phyloP scores from a whole-genome alignment of 2,888 invertebrate species.

The Orthosia incerta region DNA sequence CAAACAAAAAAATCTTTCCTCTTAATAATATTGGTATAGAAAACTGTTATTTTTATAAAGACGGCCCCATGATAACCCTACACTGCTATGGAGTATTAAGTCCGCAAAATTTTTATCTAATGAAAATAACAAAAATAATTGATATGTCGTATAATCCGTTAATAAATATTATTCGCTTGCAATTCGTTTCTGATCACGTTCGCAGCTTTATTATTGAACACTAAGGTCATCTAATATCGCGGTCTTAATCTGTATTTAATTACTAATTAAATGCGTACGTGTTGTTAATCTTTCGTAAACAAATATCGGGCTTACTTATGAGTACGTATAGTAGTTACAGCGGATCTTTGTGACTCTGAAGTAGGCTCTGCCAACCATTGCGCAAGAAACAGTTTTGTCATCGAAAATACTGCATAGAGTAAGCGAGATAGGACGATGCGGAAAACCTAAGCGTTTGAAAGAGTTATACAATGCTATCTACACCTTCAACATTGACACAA shows the following conservation, averaged over 20 bases:
- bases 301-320: neutral
- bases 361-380: no score
- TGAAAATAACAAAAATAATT: constrained; percentile 11
- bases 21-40: no score
- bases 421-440: no score
- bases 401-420: no score
- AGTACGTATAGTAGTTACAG: no score
- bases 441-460: no score
- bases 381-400: no score
- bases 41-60: neutral
- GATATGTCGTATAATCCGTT: constrained; percentile 9
- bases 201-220: constrained; percentile 7
- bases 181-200: constrained; percentile 31
- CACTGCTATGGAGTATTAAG: neutral
- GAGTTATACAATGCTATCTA: no score
- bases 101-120: neutral
- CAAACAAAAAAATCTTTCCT: no score
- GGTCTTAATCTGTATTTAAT: constrained; percentile 5
- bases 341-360: no score
- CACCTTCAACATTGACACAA: no score
- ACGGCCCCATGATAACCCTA: constrained; percentile 6
- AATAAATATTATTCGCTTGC: constrained; percentile 9
- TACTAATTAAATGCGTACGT: constrained; percentile 15
- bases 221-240: constrained; percentile 17
- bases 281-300: neutral